Conservation (phyloP, 2,888 invertebrate species). For the Linyphia triangularis region DNA sequence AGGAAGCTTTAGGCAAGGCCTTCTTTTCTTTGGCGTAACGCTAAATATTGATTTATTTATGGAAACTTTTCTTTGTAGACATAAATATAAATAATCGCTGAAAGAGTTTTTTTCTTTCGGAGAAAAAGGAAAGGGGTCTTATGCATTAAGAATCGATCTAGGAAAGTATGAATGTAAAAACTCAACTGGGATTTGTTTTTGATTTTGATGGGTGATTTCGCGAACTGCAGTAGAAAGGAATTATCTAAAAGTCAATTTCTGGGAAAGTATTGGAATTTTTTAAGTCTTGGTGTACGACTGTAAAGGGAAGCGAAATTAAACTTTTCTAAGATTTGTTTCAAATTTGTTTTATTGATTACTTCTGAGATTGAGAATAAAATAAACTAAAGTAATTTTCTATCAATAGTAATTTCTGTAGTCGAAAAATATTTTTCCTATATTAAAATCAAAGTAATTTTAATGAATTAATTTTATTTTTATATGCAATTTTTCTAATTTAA, state of each 20-base stretch:
- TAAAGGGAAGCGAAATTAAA: not conserved
- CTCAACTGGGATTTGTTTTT: not conserved
- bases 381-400: not conserved
- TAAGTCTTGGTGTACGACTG: not conserved
- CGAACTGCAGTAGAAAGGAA: too few species aligned
- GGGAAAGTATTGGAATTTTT: too few species aligned
- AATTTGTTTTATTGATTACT: not conserved
- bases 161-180: not conserved
- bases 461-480: too few species aligned
- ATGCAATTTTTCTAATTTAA: too few species aligned
- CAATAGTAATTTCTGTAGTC: too few species aligned
- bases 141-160: constrained; percentile 47
- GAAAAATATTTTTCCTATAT: too few species aligned
- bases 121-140: not conserved
- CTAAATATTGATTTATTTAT: constrained; percentile 70
- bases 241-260: too few species aligned
- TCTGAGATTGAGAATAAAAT: not conserved
- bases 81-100: constrained; percentile 58
- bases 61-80: constrained; percentile 48
- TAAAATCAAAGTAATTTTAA: too few species aligned
- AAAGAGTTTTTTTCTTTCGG: not conserved
- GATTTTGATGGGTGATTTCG: too few species aligned
- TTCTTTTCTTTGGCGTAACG: constrained; percentile 33
- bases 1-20: constrained; percentile 49
- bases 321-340: not conserved